Evolutionary conservation across 2,113 vertebrate species (phyloP).

Genomic region (Misgurnus anguillicaudatus): DNA sequence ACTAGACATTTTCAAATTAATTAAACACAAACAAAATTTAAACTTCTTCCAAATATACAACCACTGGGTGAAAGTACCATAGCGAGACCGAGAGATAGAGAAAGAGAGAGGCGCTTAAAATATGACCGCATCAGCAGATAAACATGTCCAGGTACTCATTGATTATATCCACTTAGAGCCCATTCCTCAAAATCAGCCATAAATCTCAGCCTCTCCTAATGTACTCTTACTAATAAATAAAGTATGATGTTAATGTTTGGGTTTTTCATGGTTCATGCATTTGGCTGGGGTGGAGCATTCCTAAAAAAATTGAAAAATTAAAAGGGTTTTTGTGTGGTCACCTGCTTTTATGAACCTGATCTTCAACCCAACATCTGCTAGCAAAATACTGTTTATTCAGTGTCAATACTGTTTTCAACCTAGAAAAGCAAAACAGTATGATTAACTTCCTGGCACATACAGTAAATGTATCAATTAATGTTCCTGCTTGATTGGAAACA

Average conservation of each 20-base stretch:
- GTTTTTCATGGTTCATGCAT: background rate
- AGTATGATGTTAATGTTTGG: slow-evolving; percentile 26
- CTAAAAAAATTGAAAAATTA: background rate
- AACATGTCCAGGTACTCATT: background rate
- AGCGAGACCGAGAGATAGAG: background rate
- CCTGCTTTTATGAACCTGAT: background rate
- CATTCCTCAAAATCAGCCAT: slow-evolving; percentile 14
- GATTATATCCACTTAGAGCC: slow-evolving; percentile 7
- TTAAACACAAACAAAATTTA: no score
- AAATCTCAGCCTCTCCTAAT: background rate
- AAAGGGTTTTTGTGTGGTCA: background rate
- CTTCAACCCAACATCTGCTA: background rate
- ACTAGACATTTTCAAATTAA: no score
- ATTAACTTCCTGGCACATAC: slow-evolving; percentile 46
- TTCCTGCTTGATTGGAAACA: slow-evolving; percentile 65
- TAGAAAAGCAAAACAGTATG: background rate
- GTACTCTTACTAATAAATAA: slow-evolving; percentile 36
- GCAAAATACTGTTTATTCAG: background rate
- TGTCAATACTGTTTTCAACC: background rate
- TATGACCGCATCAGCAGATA: background rate
- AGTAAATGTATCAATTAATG: slow-evolving; percentile 36
- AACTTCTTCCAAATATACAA: no score
- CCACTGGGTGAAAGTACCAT: background rate
- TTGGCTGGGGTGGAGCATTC: background rate
- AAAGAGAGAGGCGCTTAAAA: background rate